phyloP scores from a whole-genome alignment of 30 jellyfish, hydroid and myxozoan genomes.

The Aurelia aurita region DNA sequence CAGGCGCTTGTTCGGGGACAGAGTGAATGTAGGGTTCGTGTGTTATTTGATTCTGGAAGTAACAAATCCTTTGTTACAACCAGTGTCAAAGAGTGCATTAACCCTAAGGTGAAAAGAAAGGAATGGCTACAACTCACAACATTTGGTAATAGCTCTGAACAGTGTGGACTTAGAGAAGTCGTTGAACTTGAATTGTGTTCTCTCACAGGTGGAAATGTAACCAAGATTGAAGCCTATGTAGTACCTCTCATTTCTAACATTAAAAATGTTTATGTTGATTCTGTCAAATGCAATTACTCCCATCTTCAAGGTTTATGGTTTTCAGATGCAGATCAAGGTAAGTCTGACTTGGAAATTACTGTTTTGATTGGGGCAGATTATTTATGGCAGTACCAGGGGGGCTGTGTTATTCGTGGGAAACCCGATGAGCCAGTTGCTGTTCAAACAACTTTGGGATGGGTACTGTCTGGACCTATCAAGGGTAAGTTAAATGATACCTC shows the following conservation, averaged over 20 bases:
- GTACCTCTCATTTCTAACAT: constrained; percentile 26
- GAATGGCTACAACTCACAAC: constrained; percentile 37
- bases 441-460: constrained; percentile 34
- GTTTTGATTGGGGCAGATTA: constrained; percentile 56
- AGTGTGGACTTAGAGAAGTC: background rate
- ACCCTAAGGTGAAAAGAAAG: constrained; percentile 42
- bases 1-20: constrained; percentile 64
- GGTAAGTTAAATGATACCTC: background rate
- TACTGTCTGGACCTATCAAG: constrained; percentile 7
- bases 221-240: constrained; percentile 41
- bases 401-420: constrained; percentile 29
- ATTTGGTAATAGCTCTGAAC: constrained; percentile 25
- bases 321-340: constrained; percentile 27
- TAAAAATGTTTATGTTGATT: constrained; percentile 11
- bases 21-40: constrained; percentile 46
- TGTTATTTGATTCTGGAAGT: constrained; percentile 58
- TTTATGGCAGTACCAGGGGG: constrained; percentile 34
- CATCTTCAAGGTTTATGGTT: constrained; percentile 31
- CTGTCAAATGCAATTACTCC: background rate
- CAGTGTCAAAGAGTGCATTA: constrained; percentile 24
- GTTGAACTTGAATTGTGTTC: constrained; percentile 23
- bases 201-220: background rate
- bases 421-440: constrained; percentile 63
- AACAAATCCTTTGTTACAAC: constrained; percentile 59
- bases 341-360: constrained; percentile 29